Evolutionary conservation across 2,888 invertebrate genomes (phyloP), one percentile per base, ranked within the genome.

Genomic region (Drosophila phalerata): DNA sequence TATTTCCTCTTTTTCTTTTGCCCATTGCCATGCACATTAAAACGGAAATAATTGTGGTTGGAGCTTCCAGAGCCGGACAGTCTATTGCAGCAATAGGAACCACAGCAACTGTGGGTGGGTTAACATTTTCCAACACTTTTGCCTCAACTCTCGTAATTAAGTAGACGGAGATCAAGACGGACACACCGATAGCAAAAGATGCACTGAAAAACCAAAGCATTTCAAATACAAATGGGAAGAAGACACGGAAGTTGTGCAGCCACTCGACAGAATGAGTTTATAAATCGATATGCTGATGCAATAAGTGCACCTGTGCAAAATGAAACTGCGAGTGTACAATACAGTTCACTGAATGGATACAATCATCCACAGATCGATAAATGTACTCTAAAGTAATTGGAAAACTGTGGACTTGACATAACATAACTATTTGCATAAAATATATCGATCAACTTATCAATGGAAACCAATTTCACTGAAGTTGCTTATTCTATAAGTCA

Each of bases 11-110:
- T 37, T n/a, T 30, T 10, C 30, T 30, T 30, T 30, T 28, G 22
- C 43, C 43, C 45, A 47, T 48, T 58, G 58, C 62, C 49, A 49
- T 56, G 52, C 65, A 60, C 77, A 69, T 79, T 85, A 71, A 73
- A 82, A 72, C 86, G 83, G 69, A 82, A 88, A 78, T 84, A 79
- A 85, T 88, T 84, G 83, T 69, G 78, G 86, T 74, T 63, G 47
- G 52, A 57, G 51, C 68, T 63, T 32, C 57, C 64, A 48, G 30
- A 25, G 17, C 13, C 43, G 61, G 48, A 66, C 53, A 40, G 52
- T 37, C 57, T n/a, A 13, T 43, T 19, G 37, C 49, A 45, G 57
- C 56, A 52, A 61, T 61, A 57, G 71, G 52, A 67, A 42, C 63
- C 66, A 38, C 72, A 66, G 42, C 48, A 63, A 60, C 52, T 73